phyloP scores from a whole-genome alignment of 1,140 invertebrate genomes.

The Cheumatopsyche charites region DNA sequence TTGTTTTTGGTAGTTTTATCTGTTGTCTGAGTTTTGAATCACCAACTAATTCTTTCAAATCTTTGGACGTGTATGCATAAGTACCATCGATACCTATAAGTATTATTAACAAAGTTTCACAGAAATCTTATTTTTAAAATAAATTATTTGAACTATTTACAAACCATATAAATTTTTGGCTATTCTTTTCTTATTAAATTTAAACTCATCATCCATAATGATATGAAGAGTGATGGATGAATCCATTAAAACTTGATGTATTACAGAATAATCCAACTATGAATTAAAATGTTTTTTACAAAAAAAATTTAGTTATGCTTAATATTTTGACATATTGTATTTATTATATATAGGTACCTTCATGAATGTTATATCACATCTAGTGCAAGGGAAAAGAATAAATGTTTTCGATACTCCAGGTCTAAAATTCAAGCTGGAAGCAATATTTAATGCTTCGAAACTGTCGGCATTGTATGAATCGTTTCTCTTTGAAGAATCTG shows the following conservation, averaged over 20 bases:
- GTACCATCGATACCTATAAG: conserved; percentile 71
- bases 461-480: conserved; percentile 64
- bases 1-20: conserved; percentile 74
- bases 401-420: conserved; percentile 84
- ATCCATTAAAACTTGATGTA: conserved; percentile 79
- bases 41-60: conserved; percentile 68
- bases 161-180: conserved; percentile 78
- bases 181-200: conserved; percentile 69
- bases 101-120: background rate
- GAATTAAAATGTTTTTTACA: background rate
- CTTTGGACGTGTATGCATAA: conserved; percentile 78
- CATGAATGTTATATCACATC: conserved; percentile 72
- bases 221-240: conserved; percentile 83
- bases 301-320: conserved; percentile 17
- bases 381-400: conserved; percentile 79
- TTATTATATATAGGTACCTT: conserved; percentile 61
- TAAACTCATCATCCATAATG: conserved; percentile 79
- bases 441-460: conserved; percentile 76
- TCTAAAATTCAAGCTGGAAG: conserved; percentile 78
- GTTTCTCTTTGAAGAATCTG: conserved; percentile 40
- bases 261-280: conserved; percentile 79
- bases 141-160: conserved; percentile 31
- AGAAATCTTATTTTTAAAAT: too few species aligned
- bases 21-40: conserved; percentile 72
- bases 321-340: background rate